Evolutionary conservation across 2,888 invertebrate genomes (phyloP), one percentile per base, ranked within the genome.

Genomic region (Norana najaformis): DNA sequence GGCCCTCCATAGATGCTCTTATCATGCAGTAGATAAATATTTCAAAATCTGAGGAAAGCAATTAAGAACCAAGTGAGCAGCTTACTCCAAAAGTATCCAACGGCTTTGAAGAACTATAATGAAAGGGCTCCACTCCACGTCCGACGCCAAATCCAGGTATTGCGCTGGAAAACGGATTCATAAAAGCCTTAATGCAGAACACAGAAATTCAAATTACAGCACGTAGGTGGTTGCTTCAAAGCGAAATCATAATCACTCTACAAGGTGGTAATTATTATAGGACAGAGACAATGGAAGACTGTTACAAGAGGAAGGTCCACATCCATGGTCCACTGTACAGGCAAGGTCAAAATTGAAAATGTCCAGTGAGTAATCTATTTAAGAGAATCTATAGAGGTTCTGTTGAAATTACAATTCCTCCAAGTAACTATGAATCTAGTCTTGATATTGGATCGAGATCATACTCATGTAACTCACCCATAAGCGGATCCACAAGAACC

Each of bases 101-200:
- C 11, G 69, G n/a, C n/a, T 69, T 69, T 30, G 69, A 69, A 69
- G 69, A 69, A 69, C n/a, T 69, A n/a, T n/a, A 69, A 8, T 30
- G 30, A n/a, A 69, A 69, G 69, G 69, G 69, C n/a, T 69, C 30
- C 69, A 69, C 8, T n/a, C 69, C 69, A 69, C n/a, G 69, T 69
- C 69, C 69, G 69, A n/a, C n/a, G 69, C 30, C 69, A 69, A 69
- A 69, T 69, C 69, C 69, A 69, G 69, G 69, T n/a, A 69, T 69
- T n/a, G 16, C 69, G 30, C 69, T 69, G 69, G n/a, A 69, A 69
- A 30, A 69, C 69, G n/a, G 69, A 69, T n/a, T 69, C 69, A 69
- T n/a, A 69, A 47, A 41, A n/a, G n/a, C n/a, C n/a, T n/a, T n/a
- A n/a, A 41, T 41, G 18, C 41, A 41, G 41, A 41, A 41, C 41